These are phyloP conservation scores for Dorcus parallelipipedus DNA, from an alignment of 2,888 invertebrate species.

Conservation along the genomic window DNA sequence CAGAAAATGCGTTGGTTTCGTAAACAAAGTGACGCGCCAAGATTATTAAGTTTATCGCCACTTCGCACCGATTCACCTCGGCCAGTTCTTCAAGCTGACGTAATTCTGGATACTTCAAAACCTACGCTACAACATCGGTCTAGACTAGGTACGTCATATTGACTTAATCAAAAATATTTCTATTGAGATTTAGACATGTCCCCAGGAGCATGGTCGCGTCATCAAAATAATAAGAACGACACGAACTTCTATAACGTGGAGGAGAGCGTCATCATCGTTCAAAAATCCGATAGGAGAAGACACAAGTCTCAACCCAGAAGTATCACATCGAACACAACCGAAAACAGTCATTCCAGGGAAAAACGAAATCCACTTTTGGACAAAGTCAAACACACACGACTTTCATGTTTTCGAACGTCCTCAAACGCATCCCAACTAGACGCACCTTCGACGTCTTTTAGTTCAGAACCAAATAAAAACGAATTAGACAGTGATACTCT, in stretches of 20 bases:
- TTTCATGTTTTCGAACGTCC: constrained; percentile 64
- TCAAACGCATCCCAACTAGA: constrained; percentile 54
- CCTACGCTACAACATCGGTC: constrained; percentile 38
- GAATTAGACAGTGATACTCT: neutral
- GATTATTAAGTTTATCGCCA: constrained; percentile 67
- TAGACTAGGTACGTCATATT: constrained; percentile 50
- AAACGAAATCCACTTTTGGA: constrained; percentile 68
- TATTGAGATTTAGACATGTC: constrained; percentile 55
- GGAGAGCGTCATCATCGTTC: constrained; percentile 59
- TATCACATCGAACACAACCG: constrained; percentile 19
- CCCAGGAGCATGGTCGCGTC: constrained; percentile 60
- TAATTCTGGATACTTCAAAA: constrained; percentile 17
- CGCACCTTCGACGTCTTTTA: constrained; percentile 30
- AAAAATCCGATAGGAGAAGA: constrained; percentile 53
- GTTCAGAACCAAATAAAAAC: neutral
- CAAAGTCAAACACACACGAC: constrained; percentile 66
- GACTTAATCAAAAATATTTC: constrained; percentile 3
- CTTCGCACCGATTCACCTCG: constrained; percentile 52
- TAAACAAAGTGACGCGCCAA: constrained; percentile 62
- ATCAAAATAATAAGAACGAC: constrained; percentile 62
- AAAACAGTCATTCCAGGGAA: constrained; percentile 56
- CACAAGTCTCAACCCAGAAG: constrained; percentile 53
- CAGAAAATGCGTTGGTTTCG: constrained; percentile 69
- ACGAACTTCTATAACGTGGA: constrained; percentile 66
- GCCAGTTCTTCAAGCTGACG: constrained; percentile 14